phyloP scores from a whole-genome alignment of 2,888 invertebrate species.

The Callinectes sapidus region DNA sequence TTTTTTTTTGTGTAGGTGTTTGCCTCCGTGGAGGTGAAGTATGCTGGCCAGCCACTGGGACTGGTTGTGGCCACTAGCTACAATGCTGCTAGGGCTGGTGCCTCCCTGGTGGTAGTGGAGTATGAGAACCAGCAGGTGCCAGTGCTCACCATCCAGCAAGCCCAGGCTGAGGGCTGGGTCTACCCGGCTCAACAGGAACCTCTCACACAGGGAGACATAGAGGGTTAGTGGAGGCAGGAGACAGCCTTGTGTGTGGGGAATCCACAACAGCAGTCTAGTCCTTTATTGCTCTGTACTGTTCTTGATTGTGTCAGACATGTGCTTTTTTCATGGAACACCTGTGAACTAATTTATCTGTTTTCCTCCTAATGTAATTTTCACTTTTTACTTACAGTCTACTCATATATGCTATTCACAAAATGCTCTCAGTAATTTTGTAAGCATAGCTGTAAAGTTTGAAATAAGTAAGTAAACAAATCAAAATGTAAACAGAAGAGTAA shows the following conservation, averaged over 20 bases:
- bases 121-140: slow-evolving; percentile 40
- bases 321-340: too few species aligned
- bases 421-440: not conserved
- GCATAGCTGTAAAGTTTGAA: not conserved
- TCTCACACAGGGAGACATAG: not conserved
- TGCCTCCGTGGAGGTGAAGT: not conserved
- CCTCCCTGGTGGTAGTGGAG: slow-evolving; percentile 34
- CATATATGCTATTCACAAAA: too few species aligned
- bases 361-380: too few species aligned
- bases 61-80: slow-evolving; percentile 49
- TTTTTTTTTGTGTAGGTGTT: too few species aligned
- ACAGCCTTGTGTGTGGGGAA: not conserved
- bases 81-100: not conserved
- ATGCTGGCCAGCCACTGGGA: slow-evolving; percentile 53
- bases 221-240: not conserved
- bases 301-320: too few species aligned
- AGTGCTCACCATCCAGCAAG: slow-evolving; percentile 49
- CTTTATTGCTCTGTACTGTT: too few species aligned
- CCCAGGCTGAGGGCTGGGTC: slow-evolving; percentile 29
- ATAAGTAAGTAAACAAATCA: not conserved
- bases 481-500: not conserved
- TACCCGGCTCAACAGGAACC: not conserved
- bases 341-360: too few species aligned
- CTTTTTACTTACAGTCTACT: too few species aligned
- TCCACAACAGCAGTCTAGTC: too few species aligned